Conservation (phyloP, 1,140 invertebrate genomes). For the Drosophila athabasca region DNA sequence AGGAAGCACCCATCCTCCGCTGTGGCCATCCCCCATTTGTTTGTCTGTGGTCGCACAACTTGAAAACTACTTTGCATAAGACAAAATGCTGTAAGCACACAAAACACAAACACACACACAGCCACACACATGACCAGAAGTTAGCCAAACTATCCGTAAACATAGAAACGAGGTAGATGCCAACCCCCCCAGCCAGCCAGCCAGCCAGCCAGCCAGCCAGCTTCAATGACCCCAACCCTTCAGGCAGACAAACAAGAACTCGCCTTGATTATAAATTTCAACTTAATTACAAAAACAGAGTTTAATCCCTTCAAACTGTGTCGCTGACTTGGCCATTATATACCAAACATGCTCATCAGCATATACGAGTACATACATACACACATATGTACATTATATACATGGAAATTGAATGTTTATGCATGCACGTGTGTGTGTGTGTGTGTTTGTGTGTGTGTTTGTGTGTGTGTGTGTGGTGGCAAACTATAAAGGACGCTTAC, state of each 20-base stretch:
- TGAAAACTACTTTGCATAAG: constrained; percentile 78
- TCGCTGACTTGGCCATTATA: constrained; percentile 51
- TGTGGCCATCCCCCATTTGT: constrained; percentile 34
- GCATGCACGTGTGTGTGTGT: too few species aligned
- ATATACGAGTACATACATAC: constrained; percentile 8
- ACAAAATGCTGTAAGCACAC: constrained; percentile 53
- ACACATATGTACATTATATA: not conserved
- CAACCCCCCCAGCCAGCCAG: not conserved
- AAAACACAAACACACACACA: constrained; percentile 9
- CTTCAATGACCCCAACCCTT: constrained; percentile 12
- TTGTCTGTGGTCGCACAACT: constrained; percentile 72
- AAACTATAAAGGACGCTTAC: constrained; percentile 51
- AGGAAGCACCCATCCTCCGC: too few species aligned
- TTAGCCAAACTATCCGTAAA: constrained; percentile 20
- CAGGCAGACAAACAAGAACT: constrained; percentile 41
- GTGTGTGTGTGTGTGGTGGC: constrained; percentile 30
- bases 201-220: not conserved
- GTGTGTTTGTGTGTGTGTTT: too few species aligned
- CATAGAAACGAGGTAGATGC: constrained; percentile 8
- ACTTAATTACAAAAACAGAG: constrained; percentile 82
- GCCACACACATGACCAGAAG: constrained; percentile 29
- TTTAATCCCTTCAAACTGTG: constrained; percentile 80
- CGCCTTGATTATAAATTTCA: constrained; percentile 81
- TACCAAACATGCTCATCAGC: constrained; percentile 7
- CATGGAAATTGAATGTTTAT: too few species aligned